Percentiles rank a stretch among this genome's conserved stretches.
These are phyloP conservation scores for Physocephala rufipes DNA, from an alignment of 2,888 invertebrate species.

Conservation along the genomic window DNA sequence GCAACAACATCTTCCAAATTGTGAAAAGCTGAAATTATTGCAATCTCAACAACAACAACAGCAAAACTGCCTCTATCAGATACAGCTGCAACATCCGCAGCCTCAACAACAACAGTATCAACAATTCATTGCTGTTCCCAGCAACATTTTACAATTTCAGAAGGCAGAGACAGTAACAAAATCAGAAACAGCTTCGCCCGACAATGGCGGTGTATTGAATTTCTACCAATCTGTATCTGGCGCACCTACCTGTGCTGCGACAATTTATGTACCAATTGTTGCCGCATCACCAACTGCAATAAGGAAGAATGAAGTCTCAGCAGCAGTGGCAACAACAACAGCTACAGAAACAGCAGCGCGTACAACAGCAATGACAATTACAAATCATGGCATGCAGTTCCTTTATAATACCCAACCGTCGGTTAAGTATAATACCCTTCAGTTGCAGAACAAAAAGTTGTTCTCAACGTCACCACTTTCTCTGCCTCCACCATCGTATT, in stretches of 20 bases:
- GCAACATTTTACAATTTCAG: constrained; percentile 56
- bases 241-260: constrained; percentile 54
- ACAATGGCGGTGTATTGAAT: constrained; percentile 51
- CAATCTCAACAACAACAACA: too few relatives aligned
- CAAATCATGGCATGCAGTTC: constrained; percentile 45
- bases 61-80: neutral
- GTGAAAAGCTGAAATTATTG: too few relatives aligned
- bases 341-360: constrained; percentile 32
- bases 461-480: too few relatives aligned
- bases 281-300: constrained; percentile 49
- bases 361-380: constrained; percentile 43
- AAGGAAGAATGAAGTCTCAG: constrained; percentile 19
- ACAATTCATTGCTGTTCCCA: constrained; percentile 60
- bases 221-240: constrained; percentile 54
- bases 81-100: constrained; percentile 29
- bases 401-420: constrained; percentile 54
- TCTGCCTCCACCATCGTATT: constrained; percentile 24
- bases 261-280: constrained; percentile 63
- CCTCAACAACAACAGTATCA: constrained; percentile 45
- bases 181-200: constrained; percentile 38
- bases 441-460: constrained; percentile 55
- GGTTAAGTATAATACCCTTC: constrained; percentile 65
- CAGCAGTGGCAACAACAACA: constrained; percentile 36
- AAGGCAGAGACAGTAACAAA: constrained; percentile 46
- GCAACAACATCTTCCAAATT: too few relatives aligned